A percentile compares a stretch with the other conserved stretches of the same genome.
phyloP scores from a whole-genome alignment of 1,140 invertebrate species.

The Trinorchestia longiramus region DNA sequence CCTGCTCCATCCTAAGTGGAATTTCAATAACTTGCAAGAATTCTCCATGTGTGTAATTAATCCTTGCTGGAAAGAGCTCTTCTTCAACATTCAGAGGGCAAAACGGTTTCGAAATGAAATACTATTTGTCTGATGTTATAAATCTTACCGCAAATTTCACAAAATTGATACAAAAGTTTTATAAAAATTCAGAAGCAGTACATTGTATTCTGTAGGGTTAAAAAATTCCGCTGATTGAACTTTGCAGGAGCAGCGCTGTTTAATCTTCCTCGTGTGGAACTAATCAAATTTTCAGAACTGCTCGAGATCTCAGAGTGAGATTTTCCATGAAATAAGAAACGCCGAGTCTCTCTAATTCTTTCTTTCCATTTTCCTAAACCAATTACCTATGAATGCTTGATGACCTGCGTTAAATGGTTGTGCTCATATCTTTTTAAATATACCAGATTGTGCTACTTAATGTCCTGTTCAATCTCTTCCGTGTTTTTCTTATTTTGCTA shows the following conservation, averaged over 20 bases:
- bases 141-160: background rate
- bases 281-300: background rate
- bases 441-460: background rate
- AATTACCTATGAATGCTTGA: background rate
- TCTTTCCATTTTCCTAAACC: background rate
- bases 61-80: background rate
- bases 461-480: background rate
- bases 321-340: background rate
- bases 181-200: background rate
- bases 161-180: background rate
- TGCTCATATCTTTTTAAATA: background rate
- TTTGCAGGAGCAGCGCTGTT: background rate
- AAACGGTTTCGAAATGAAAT: background rate
- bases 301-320: background rate
- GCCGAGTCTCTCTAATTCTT: background rate
- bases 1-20: background rate
- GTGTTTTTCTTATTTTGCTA: background rate
- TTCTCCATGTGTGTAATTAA: background rate
- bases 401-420: background rate
- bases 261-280: background rate
- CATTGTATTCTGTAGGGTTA: background rate
- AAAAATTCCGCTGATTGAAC: background rate
- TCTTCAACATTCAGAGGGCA: background rate
- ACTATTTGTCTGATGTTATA: background rate
- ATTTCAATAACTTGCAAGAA: background rate